Evolutionary conservation across 2,888 invertebrate species (phyloP).

Genomic region (Volucella inflata): DNA sequence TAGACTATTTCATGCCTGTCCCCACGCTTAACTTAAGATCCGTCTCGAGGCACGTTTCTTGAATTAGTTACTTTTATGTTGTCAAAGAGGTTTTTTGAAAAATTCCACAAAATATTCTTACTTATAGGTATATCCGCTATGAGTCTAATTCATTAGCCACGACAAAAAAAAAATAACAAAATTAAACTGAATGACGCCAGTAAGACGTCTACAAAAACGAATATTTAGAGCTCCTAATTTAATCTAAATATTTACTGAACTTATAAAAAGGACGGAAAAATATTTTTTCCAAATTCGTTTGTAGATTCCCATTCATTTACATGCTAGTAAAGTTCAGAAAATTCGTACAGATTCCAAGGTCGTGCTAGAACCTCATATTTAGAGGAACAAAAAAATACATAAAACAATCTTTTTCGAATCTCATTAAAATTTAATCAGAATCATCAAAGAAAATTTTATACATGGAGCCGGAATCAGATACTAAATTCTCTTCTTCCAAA

Average conservation of each 20-base stretch:
- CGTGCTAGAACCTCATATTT: background rate
- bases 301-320: background rate
- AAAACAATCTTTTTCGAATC: conserved; percentile 26
- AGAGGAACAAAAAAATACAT: background rate
- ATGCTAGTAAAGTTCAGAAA: conserved; percentile 29
- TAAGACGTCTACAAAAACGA: too few relatives aligned
- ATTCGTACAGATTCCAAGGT: conserved; percentile 48
- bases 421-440: conserved; percentile 55
- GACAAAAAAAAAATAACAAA: too few relatives aligned
- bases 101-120: too few relatives aligned
- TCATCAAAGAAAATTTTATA: conserved; percentile 53
- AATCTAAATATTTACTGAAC: conserved; percentile 9
- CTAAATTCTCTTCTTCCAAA: conserved; percentile 20
- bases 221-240: background rate
- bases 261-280: background rate
- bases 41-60: too few relatives aligned
- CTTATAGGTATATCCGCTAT: too few relatives aligned
- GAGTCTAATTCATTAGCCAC: too few relatives aligned
- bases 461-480: conserved; percentile 57
- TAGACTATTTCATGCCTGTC: too few relatives aligned
- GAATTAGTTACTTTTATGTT: too few relatives aligned
- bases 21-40: too few relatives aligned
- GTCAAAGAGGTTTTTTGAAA: too few relatives aligned
- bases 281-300: background rate
- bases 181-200: too few relatives aligned